These are phyloP conservation scores for Lagocephalus sceleratus DNA, from an alignment of 2,797 vertebrate species.

Conservation along the genomic window DNA sequence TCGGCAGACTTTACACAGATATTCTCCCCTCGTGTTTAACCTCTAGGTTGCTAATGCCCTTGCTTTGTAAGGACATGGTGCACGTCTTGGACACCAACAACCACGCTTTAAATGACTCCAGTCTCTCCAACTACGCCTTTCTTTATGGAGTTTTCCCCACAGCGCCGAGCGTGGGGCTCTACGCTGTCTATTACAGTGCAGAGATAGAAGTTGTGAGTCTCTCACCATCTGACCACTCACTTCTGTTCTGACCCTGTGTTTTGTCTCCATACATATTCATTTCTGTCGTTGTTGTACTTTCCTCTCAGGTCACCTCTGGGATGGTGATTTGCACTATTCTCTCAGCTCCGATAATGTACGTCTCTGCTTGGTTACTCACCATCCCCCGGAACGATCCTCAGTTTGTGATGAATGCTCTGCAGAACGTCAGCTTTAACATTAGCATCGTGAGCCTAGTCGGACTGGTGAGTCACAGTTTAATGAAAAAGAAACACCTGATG, in stretches of 20 bases:
- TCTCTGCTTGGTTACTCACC: slow-evolving; percentile 93
- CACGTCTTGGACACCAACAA: slow-evolving; percentile 84
- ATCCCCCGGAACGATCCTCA: slow-evolving; percentile 88
- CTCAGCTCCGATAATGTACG: slow-evolving; percentile 97
- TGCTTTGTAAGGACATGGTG: slow-evolving; percentile 94
- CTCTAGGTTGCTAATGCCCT: slow-evolving; percentile 88
- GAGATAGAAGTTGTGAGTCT: slow-evolving; percentile 97
- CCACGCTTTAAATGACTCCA: slow-evolving; percentile 84
- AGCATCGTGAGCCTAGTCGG: slow-evolving; percentile 90
- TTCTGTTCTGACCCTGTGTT: not conserved
- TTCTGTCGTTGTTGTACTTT: slow-evolving; percentile 8
- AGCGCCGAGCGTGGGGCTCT: slow-evolving; percentile 96
- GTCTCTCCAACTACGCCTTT: slow-evolving; percentile 96
- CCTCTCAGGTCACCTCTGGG: slow-evolving; percentile 87
- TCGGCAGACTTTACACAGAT: too few species aligned
- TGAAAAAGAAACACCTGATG: not conserved
- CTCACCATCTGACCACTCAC: not conserved
- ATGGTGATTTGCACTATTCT: slow-evolving; percentile 98
- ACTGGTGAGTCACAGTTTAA: slow-evolving; percentile 80
- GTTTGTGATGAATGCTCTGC: slow-evolving; percentile 82
- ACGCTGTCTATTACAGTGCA: slow-evolving; percentile 93
- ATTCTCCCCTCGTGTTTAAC: slow-evolving; percentile 1
- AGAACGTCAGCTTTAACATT: slow-evolving; percentile 91
- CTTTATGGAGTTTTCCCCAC: slow-evolving; percentile 95
- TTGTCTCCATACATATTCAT: not conserved